Percentiles rank a stretch among this genome's conserved stretches.
These are phyloP conservation scores for Poeciliopsis prolifica DNA, from an alignment of 2,113 vertebrate genomes.

Conservation along the genomic window DNA sequence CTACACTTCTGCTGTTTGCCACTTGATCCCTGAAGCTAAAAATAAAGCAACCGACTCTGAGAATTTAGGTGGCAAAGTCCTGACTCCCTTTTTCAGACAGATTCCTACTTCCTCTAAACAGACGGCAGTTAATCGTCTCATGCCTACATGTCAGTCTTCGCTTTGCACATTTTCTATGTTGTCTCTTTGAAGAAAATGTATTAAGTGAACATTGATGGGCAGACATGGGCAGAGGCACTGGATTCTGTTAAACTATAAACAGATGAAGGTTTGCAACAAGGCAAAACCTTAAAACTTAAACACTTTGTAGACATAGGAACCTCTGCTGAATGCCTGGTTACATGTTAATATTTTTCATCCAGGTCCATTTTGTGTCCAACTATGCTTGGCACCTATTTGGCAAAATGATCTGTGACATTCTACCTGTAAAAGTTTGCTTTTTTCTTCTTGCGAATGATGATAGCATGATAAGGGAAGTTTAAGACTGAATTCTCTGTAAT, in stretches of 20 bases:
- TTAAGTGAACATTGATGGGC: background rate
- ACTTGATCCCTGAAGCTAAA: constrained; percentile 5
- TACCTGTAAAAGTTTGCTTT: too few species aligned
- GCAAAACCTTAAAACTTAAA: too few species aligned
- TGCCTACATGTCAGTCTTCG: background rate
- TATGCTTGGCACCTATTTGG: too few species aligned
- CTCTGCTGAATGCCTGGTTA: too few species aligned
- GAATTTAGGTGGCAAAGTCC: background rate
- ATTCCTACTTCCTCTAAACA: background rate
- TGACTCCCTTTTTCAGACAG: background rate
- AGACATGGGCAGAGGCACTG: background rate
- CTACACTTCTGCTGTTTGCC: constrained; percentile 2
- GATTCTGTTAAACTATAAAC: background rate
- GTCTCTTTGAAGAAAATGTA: background rate
- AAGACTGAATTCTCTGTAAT: background rate
- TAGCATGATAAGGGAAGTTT: background rate
- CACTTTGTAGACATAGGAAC: too few species aligned
- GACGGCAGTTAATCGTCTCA: background rate
- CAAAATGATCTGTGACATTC: too few species aligned
- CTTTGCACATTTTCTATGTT: background rate
- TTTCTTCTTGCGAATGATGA: too few species aligned
- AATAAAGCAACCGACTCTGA: background rate
- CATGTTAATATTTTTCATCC: background rate
- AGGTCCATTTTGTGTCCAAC: background rate
- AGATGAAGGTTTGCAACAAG: background rate